phyloP scores from a whole-genome alignment of 1,140 invertebrate genomes.

The Drosophila nasuta region DNA sequence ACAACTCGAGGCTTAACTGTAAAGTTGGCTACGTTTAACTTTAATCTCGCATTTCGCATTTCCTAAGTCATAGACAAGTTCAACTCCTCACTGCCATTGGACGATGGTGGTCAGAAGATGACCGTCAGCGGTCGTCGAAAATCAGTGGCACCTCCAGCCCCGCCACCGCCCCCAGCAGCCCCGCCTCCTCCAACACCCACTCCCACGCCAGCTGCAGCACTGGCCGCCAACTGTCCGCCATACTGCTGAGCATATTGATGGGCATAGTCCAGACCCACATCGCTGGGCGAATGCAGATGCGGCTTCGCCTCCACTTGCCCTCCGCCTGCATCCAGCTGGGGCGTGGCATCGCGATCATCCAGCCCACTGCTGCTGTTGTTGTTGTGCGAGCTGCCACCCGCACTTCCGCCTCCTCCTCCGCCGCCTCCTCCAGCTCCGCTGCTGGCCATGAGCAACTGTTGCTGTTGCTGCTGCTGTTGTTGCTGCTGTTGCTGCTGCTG shows the following conservation, averaged over 20 bases:
- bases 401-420: slow-evolving; percentile 56
- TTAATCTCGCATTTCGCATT: slow-evolving; percentile 76
- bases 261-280: slow-evolving; percentile 78
- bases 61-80: slow-evolving; percentile 83
- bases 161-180: slow-evolving; percentile 66
- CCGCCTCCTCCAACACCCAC: slow-evolving; percentile 64
- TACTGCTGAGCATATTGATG: slow-evolving; percentile 84
- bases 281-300: slow-evolving; percentile 78
- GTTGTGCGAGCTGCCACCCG: slow-evolving; percentile 64
- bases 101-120: slow-evolving; percentile 92
- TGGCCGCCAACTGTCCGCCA: slow-evolving; percentile 76
- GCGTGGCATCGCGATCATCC: slow-evolving; percentile 79
- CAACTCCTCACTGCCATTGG: slow-evolving; percentile 79
- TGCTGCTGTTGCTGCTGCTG: slow-evolving; percentile 75
- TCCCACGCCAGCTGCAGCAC: slow-evolving; percentile 52
- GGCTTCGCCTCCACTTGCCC: slow-evolving; percentile 68
- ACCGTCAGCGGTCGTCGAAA: slow-evolving; percentile 92
- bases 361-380: slow-evolving; percentile 77
- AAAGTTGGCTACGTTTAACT: slow-evolving; percentile 79
- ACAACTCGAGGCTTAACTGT: slow-evolving; percentile 69
- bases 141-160: slow-evolving; percentile 86
- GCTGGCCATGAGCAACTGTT: slow-evolving; percentile 61
- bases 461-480: slow-evolving; percentile 68
- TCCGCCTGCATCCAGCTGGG: slow-evolving; percentile 74
- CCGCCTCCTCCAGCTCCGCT: slow-evolving; percentile 46